phyloP scores from a whole-genome alignment of 2,888 invertebrate genomes.

The Lamellibrachia satsuma region DNA sequence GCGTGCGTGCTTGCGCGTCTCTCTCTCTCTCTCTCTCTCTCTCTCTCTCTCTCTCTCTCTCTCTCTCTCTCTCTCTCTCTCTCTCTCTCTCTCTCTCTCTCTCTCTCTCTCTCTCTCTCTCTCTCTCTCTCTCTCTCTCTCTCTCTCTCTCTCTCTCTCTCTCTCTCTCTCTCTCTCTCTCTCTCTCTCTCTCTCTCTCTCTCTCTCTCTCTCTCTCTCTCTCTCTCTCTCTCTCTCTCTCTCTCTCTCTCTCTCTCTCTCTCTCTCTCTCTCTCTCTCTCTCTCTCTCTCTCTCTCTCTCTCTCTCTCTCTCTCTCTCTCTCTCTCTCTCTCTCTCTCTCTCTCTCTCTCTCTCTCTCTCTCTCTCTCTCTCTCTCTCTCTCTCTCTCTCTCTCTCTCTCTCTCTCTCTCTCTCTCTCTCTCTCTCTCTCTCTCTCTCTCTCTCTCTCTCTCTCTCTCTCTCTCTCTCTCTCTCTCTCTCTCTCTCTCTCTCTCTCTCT shows the following conservation, averaged over 20 bases:
- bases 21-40: conserved; percentile 19
- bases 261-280: conserved; percentile 20
- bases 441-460: conserved; percentile 20
- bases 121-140: conserved; percentile 17
- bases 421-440: conserved; percentile 17
- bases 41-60: conserved; percentile 19
- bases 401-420: conserved; percentile 20
- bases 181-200: conserved; percentile 17
- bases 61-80: conserved; percentile 17
- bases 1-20: background rate
- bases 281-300: conserved; percentile 20
- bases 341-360: conserved; percentile 20
- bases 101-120: conserved; percentile 19
- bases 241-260: conserved; percentile 13
- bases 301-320: conserved; percentile 17
- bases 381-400: conserved; percentile 20
- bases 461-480: conserved; percentile 20
- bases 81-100: conserved; percentile 19
- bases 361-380: conserved; percentile 17
- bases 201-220: conserved; percentile 19
- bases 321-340: conserved; percentile 20
- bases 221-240: conserved; percentile 14
- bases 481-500: conserved; percentile 17
- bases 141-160: conserved; percentile 19
- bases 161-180: conserved; percentile 19